Evolutionary conservation across 2,888 invertebrate species (phyloP), one percentile per base, ranked within the genome.

Genomic region (Drosophila lacicola): DNA sequence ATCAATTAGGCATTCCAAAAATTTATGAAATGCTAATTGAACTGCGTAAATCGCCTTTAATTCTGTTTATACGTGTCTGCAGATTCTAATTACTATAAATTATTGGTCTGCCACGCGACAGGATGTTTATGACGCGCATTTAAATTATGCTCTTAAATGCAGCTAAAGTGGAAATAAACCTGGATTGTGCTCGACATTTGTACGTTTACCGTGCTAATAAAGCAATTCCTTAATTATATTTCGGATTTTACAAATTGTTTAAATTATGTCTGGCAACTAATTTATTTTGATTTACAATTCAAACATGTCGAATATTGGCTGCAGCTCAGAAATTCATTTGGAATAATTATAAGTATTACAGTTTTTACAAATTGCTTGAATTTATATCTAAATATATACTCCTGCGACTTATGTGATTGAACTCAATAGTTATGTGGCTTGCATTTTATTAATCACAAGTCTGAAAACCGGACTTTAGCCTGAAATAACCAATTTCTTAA

Each of bases 1-100:
- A 80, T 87, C 82, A 87, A 84, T 87, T 87, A 82, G 65, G 58
- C 62, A 58, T 69, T 36, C 34, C 45, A 36, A 45, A 78, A 87
- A 87, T 84, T 71, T 79, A 73, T 85, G 78, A 71, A 78, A 76
- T 68, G 63, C 37, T 51, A 65, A 78, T 64, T 50, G 76, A 83
- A 79, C 57, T 56, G 58, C 66, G 58, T 55, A 51, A 57, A 70
- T 79, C 55, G 71, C 58, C 49, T 57, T 50, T 61, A 67, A 58
- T 64, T 47, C 49, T 74, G 67, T 78, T 69, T 71, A 67, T 56
- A 49, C 51, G 21, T 21, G 46, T 56, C 60, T 50, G 49, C 69
- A 62, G 58, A 68, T 81, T 70, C 81, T 68, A 79, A 83, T 81
- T 79, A 53, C 65, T 45, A 60, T 70, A 51, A 74, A 70, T 66